Percentiles rank a stretch among this genome's conserved stretches.
Evolutionary conservation across 2,797 vertebrate species (phyloP).

Genomic region (Microhierax caerulescens): DNA sequence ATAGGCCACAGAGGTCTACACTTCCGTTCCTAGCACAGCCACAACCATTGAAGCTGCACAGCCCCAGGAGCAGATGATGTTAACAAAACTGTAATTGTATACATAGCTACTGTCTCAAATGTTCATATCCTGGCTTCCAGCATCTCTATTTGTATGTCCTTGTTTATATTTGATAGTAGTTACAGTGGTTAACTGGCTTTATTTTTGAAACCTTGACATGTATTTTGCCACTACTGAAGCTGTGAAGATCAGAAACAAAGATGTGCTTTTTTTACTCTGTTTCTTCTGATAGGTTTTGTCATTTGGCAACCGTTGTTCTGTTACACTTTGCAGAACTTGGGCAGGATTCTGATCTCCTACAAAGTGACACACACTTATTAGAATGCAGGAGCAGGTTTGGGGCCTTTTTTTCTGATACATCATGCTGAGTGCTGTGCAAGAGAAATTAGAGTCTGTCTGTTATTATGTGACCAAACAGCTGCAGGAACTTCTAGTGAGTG

Average conservation of each 20-base stretch:
- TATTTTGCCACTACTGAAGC: background rate
- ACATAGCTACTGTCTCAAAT: constrained; percentile 12
- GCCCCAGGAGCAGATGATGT: background rate
- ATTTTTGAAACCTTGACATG: constrained; percentile 29
- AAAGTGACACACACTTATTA: constrained; percentile 23
- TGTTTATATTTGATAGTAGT: constrained; percentile 44
- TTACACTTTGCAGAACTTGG: constrained; percentile 39
- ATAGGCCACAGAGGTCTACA: background rate
- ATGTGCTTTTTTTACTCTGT: constrained; percentile 40
- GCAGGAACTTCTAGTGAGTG: background rate
- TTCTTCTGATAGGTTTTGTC: constrained; percentile 55
- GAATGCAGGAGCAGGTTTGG: constrained; percentile 35
- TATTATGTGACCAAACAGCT: constrained; percentile 32
- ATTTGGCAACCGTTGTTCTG: constrained; percentile 52
- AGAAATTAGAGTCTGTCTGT: constrained; percentile 32
- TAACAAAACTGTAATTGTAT: background rate
- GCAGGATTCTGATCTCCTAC: constrained; percentile 49
- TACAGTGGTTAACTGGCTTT: constrained; percentile 21
- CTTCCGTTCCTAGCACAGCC: background rate
- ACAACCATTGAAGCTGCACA: background rate
- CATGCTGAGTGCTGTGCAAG: constrained; percentile 45
- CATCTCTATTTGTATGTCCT: background rate
- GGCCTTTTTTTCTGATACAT: constrained; percentile 33
- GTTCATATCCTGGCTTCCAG: background rate
- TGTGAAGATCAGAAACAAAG: constrained; percentile 43